These are phyloP conservation scores for Hippocampus guttulatus DNA, from an alignment of 2,113 vertebrate genomes.

Conservation along the genomic window DNA sequence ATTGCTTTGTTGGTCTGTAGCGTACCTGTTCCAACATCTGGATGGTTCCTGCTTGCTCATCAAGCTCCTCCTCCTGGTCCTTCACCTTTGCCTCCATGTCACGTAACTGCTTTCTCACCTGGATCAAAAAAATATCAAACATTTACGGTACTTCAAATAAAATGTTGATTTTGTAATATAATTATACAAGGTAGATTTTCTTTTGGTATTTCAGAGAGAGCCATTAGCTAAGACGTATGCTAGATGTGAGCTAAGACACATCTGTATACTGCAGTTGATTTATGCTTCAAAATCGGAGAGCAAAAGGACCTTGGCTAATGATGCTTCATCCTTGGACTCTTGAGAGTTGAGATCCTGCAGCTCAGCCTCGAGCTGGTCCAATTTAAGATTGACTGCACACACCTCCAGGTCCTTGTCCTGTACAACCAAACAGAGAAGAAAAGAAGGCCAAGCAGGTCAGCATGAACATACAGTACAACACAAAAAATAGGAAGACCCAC, in stretches of 20 bases:
- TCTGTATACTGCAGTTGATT: neutral
- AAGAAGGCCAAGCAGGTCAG: neutral
- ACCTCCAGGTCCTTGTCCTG: conserved; percentile 92
- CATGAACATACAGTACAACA: neutral
- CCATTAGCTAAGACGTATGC: neutral
- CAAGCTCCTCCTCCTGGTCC: conserved; percentile 96
- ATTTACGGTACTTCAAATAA: neutral
- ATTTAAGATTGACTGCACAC: conserved; percentile 79
- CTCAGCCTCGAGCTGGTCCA: conserved; percentile 85
- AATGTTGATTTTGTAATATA: neutral
- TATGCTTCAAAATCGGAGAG: neutral
- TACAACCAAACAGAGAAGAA: conserved; percentile 7
- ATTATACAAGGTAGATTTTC: neutral
- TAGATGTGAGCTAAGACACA: neutral
- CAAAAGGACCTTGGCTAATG: conserved; percentile 80
- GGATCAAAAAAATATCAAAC: neutral
- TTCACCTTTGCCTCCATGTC: conserved; percentile 93
- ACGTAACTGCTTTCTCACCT: conserved; percentile 86
- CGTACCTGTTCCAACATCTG: conserved; percentile 97
- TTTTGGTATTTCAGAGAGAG: neutral
- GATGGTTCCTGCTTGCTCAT: conserved; percentile 94
- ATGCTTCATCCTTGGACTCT: conserved; percentile 94
- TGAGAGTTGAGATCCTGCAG: conserved; percentile 93
- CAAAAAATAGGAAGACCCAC: neutral
- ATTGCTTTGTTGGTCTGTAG: conserved; percentile 56